Conservation (phyloP, 2,797 vertebrate genomes). For the Pangasius krempfi region DNA sequence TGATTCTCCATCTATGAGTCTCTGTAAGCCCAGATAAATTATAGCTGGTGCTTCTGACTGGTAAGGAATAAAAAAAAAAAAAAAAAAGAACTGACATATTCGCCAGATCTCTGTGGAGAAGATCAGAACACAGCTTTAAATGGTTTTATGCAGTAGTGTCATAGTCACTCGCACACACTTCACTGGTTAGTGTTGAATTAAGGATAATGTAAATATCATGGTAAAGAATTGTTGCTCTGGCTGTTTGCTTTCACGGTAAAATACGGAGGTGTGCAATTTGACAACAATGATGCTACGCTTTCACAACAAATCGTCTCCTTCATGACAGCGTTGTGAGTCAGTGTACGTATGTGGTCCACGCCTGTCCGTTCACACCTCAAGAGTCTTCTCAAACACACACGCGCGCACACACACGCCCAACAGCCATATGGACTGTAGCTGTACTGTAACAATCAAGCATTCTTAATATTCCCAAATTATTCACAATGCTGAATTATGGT, state of each 20-base stretch:
- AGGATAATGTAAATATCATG: conserved; percentile 4
- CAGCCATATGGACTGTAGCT: conserved; percentile 27
- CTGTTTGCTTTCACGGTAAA: conserved; percentile 14
- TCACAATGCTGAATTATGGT: conserved; percentile 22
- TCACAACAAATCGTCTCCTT: conserved; percentile 34
- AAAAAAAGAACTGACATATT: neutral
- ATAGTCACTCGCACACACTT: neutral
- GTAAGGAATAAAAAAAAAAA: neutral
- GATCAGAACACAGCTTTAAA: neutral
- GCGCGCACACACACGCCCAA: neutral
- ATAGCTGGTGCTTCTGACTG: neutral
- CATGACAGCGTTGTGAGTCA: conserved; percentile 36
- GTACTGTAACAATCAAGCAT: conserved; percentile 22
- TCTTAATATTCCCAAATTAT: conserved; percentile 25
- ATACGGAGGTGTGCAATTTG: conserved; percentile 31
- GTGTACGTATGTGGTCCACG: conserved; percentile 27
- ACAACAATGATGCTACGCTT: conserved; percentile 35
- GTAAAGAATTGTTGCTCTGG: neutral
- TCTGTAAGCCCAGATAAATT: neutral
- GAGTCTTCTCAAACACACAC: neutral
- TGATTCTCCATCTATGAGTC: neutral
- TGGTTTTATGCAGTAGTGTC: neutral
- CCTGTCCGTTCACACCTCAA: conserved; percentile 49
- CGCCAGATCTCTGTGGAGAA: neutral
- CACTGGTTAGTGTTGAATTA: neutral